phyloP scores from a whole-genome alignment of 2,113 vertebrate genomes.

The Pollachius pollachius region DNA sequence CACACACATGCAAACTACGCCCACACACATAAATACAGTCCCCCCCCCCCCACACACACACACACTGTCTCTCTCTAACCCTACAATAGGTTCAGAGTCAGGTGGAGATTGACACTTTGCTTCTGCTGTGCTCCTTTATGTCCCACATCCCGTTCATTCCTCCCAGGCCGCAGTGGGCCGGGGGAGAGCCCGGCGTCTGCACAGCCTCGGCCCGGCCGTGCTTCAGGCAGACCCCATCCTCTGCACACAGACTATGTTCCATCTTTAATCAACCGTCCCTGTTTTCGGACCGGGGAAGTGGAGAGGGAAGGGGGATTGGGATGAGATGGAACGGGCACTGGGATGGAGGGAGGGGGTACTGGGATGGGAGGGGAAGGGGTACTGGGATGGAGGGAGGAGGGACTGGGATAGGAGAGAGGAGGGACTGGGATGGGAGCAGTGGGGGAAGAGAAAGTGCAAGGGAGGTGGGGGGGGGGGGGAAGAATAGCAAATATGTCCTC shows the following conservation, averaged over 20 bases:
- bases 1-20: not conserved
- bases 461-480: not conserved
- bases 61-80: conserved; percentile 38
- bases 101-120: conserved; percentile 70
- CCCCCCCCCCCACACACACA: not conserved
- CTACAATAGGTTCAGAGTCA: conserved; percentile 62
- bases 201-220: conserved; percentile 51
- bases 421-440: not conserved
- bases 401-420: not conserved
- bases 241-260: conserved; percentile 1
- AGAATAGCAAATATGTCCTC: conserved; percentile 26
- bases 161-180: conserved; percentile 38
- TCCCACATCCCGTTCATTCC: conserved; percentile 54
- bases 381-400: too few relatives aligned
- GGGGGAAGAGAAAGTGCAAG: not conserved
- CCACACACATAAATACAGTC: not conserved
- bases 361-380: not conserved
- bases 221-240: conserved; percentile 4
- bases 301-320: too few relatives aligned
- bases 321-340: too few relatives aligned
- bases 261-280: conserved; percentile 35
- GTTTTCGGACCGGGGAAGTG: not conserved
- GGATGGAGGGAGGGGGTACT: not conserved
- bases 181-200: conserved; percentile 37
- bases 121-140: conserved; percentile 59